Conservation (phyloP, 2,797 vertebrate species). For the Mus spretus region DNA sequence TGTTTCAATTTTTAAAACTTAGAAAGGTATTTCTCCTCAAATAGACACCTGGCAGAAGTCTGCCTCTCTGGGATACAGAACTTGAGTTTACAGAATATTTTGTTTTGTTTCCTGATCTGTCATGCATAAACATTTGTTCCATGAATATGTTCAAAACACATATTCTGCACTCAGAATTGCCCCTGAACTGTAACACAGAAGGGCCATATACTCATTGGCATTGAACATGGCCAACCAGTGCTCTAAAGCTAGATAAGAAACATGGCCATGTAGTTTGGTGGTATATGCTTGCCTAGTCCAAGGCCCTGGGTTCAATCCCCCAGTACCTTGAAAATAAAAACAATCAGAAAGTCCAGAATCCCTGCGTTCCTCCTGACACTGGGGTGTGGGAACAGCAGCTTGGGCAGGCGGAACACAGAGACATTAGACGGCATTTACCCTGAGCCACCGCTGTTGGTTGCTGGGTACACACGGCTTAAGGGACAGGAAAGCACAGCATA, state of each 20-base stretch:
- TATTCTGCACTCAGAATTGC: accelerated
- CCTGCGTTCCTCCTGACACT: background rate
- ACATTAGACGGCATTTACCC: background rate
- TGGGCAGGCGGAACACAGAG: background rate
- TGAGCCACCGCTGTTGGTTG: accelerated
- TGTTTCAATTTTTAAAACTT: background rate
- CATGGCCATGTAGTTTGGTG: background rate
- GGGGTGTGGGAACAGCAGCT: background rate
- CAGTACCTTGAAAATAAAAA: background rate
- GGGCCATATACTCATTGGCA: background rate
- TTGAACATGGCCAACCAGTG: background rate
- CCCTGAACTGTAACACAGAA: background rate
- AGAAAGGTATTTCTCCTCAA: conserved; percentile 24
- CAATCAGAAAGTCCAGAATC: background rate
- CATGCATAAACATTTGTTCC: background rate
- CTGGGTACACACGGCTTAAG: background rate
- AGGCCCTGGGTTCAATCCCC: background rate
- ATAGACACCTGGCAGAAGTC: background rate
- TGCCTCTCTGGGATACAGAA: background rate
- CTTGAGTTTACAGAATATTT: background rate
- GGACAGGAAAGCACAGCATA: background rate
- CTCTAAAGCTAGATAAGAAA: background rate
- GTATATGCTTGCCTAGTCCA: background rate
- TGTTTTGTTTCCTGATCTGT: background rate
- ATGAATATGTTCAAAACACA: background rate